Percentiles rank a stretch among this genome's conserved stretches.
phyloP scores from a whole-genome alignment of 2,888 invertebrate genomes.

The Agrenia bidenticulata region DNA sequence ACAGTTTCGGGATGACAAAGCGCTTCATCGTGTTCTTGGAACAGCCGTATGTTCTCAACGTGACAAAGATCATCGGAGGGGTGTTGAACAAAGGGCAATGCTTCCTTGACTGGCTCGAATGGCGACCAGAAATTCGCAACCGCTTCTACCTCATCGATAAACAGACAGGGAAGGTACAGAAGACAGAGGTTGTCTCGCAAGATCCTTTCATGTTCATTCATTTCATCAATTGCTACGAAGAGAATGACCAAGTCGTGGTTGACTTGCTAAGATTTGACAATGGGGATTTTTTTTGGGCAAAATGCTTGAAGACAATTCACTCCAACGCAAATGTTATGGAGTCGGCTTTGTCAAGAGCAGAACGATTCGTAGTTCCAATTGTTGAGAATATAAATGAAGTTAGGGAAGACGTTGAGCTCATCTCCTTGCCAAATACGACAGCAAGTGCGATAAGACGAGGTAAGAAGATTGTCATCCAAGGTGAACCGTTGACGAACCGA shows the following conservation, averaged over 20 bases:
- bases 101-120: conserved; percentile 57
- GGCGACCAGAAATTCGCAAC: conserved; percentile 56
- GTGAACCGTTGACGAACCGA: conserved; percentile 44
- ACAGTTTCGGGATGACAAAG: conserved; percentile 61
- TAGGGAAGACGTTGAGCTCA: conserved; percentile 20
- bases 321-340: background rate
- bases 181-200: conserved; percentile 55
- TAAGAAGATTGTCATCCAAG: conserved; percentile 52
- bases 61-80: conserved; percentile 56
- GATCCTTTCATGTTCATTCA: conserved; percentile 61
- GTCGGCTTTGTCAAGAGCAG: background rate
- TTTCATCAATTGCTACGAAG: conserved; percentile 61
- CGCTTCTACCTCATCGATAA: conserved; percentile 57
- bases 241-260: conserved; percentile 54
- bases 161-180: conserved; percentile 56
- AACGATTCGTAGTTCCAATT: conserved; percentile 24
- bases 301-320: conserved; percentile 10
- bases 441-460: conserved; percentile 56
- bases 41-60: conserved; percentile 59
- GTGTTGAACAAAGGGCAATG: conserved; percentile 55
- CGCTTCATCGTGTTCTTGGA: conserved; percentile 61
- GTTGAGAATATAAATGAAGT: conserved; percentile 23
- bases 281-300: conserved; percentile 11
- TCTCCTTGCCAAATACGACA: conserved; percentile 55
- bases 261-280: conserved; percentile 14